Evolutionary conservation across 2,888 invertebrate genomes (phyloP).

Genomic region (Nycteola revayana): DNA sequence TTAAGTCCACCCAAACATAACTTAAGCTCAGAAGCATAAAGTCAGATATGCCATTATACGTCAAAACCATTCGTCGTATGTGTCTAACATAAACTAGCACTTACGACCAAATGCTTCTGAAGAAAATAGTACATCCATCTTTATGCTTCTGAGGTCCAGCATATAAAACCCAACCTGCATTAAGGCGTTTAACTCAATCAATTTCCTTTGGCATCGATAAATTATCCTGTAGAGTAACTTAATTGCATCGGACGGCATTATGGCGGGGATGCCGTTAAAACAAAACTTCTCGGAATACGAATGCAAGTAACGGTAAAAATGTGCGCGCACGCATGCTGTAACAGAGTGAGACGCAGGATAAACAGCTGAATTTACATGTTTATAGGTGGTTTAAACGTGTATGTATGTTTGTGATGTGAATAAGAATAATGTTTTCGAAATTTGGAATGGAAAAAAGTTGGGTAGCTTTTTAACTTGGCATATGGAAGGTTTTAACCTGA

Average conservation of each 20-base stretch:
- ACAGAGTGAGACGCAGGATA: conserved; percentile 39
- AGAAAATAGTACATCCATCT: too few relatives aligned
- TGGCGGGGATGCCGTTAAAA: conserved; percentile 40
- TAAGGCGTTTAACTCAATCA: conserved; percentile 21
- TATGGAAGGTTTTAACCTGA: too few relatives aligned
- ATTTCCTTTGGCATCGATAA: conserved; percentile 23
- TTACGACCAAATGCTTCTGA: too few relatives aligned
- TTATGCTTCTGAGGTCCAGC: too few relatives aligned
- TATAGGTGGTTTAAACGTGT: conserved; percentile 34
- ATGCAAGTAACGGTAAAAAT: conserved; percentile 52
- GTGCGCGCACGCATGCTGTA: conserved; percentile 36
- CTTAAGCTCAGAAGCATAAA: too few relatives aligned
- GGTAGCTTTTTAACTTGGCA: too few relatives aligned
- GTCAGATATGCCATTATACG: too few relatives aligned
- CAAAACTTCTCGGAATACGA: conserved; percentile 57
- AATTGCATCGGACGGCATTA: conserved; percentile 40
- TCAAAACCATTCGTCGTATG: too few relatives aligned
- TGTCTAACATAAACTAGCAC: too few relatives aligned
- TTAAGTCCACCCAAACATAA: too few relatives aligned
- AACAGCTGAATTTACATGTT: conserved; percentile 38
- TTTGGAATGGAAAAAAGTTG: too few relatives aligned
- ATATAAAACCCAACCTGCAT: conserved; percentile 1
- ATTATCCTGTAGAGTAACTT: conserved; percentile 41
- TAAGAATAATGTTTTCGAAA: too few relatives aligned
- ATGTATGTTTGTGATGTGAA: conserved; percentile 17